Conservation (phyloP, 2,113 vertebrate genomes). For the Perca fluviatilis region DNA sequence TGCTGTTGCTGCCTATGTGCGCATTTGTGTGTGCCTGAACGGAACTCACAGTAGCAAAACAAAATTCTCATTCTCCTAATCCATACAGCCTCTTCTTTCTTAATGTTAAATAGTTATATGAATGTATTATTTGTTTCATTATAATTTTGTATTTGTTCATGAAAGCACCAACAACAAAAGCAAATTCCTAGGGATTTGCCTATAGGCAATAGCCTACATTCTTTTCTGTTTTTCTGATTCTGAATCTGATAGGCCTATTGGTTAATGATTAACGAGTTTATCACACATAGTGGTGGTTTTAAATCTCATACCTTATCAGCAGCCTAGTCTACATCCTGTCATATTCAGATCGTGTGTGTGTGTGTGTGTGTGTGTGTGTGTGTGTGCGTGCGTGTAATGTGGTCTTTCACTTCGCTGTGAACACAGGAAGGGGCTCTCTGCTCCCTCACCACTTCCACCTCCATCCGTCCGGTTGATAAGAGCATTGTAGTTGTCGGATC, state of each 20-base stretch:
- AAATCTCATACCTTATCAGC: constrained; percentile 18
- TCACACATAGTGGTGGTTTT: background rate
- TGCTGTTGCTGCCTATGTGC: background rate
- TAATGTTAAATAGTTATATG: too few relatives aligned
- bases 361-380: constrained; percentile 14
- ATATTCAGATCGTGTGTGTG: background rate
- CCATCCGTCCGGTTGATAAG: constrained; percentile 25
- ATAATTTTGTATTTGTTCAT: too few relatives aligned
- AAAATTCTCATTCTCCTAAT: background rate
- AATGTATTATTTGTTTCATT: too few relatives aligned
- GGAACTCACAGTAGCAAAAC: background rate
- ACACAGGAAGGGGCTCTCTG: constrained; percentile 18
- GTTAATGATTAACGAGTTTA: background rate
- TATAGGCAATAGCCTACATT: too few relatives aligned
- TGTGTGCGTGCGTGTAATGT: background rate
- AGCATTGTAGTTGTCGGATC: background rate
- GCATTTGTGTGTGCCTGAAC: background rate
- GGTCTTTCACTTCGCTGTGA: background rate
- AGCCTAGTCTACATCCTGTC: background rate
- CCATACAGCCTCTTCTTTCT: too few relatives aligned
- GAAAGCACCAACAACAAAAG: too few relatives aligned
- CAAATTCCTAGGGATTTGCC: too few relatives aligned
- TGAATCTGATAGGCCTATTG: background rate
- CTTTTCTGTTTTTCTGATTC: too few relatives aligned
- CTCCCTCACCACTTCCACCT: constrained; percentile 29